Percentiles rank a stretch among this genome's conserved stretches.
Conservation (phyloP, 2,888 invertebrate species). For the Andrena chrysosceles region DNA sequence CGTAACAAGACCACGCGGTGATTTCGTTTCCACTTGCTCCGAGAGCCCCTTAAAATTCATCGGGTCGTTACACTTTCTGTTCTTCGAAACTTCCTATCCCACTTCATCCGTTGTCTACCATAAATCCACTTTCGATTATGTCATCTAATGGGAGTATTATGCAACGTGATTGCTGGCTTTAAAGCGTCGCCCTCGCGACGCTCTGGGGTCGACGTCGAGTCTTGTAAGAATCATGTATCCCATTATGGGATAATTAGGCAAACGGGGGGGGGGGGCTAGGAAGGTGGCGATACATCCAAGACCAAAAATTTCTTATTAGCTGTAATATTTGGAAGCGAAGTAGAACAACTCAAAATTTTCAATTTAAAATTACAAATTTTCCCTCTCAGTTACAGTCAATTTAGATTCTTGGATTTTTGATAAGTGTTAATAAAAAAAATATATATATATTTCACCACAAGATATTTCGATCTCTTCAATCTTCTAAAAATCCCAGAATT, state of each 20-base stretch:
- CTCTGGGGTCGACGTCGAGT: constrained; percentile 43
- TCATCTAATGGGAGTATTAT: constrained; percentile 84
- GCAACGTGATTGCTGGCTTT: constrained; percentile 83
- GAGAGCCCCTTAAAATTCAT: constrained; percentile 45
- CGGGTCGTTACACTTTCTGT: constrained; percentile 51
- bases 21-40: neutral
- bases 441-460: too few relatives aligned
- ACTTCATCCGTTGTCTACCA: constrained; percentile 70
- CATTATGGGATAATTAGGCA: constrained; percentile 63
- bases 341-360: too few relatives aligned
- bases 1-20: constrained; percentile 4
- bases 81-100: constrained; percentile 56
- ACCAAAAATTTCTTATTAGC: neutral
- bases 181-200: constrained; percentile 56
- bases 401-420: neutral
- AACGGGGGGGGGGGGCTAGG: neutral
- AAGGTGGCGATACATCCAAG: neutral
- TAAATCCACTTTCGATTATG: constrained; percentile 84
- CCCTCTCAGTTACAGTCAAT: too few relatives aligned
- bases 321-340: too few relatives aligned
- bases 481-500: neutral
- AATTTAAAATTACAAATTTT: too few relatives aligned
- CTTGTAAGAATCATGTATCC: constrained; percentile 59
- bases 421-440: too few relatives aligned
- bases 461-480: neutral